Evolutionary conservation across 1,140 invertebrate genomes (phyloP), one percentile per base, ranked within the genome.

Genomic region (Samia ricini): DNA sequence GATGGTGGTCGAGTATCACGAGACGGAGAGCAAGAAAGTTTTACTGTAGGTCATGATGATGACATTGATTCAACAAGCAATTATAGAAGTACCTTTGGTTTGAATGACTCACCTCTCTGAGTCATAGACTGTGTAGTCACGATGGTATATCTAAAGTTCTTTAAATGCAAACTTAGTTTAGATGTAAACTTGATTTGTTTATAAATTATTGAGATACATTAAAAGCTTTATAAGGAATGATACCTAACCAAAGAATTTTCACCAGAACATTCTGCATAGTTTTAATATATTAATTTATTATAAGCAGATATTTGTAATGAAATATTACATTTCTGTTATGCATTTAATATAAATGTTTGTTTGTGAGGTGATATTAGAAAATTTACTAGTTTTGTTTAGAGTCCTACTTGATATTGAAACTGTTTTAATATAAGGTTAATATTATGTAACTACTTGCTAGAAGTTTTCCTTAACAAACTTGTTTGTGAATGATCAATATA

Each of bases 21-120:
- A 89, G 58, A 77, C 72, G n/a, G 83, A 88, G 42, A 87, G 81
- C 73, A 80, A 88, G 61, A 89, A 88, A 64, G 82, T 82, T 56
- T 60, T 89, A 56, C 69, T 89, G 71, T 86, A 88, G 68, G 52
- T 4, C n/a, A n/a, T 52, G 50, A 21, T 12, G 21, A 19, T 51
- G 51, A 21, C 51, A 52, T 21, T 52, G 18, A 52, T 21, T 52
- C 3, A 42, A 42, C 33, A 42, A 42, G 12, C 33, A 42, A 15
- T 15, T 42, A 42, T 12, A 15, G 33, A 42, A 15, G 15, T 42
- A 15, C n/a, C 33, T 0, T 42, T 4, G 33, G 12, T 12, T 42
- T 42, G 4, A 42, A 42, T 42, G 33, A 42, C 33, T 42, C 33
- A 42, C 12, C 10, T 1, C 10, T 4, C 3, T 42, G 33, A 42